A percentile compares a stretch with the other conserved stretches of the same genome.
Conservation (phyloP, 2,888 invertebrate species). For the Diogma glabrata region DNA sequence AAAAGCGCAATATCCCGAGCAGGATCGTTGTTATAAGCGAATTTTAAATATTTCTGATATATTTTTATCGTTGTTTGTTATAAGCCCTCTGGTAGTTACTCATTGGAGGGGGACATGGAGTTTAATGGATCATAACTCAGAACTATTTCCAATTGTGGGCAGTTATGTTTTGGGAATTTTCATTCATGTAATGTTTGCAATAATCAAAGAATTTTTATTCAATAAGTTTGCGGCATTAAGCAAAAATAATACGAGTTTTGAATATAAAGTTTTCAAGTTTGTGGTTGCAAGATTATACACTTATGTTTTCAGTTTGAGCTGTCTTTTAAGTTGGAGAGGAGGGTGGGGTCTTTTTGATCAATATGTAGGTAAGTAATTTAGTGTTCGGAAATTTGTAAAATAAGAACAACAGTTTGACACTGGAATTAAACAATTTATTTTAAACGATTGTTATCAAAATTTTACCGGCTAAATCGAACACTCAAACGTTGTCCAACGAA, state of each 20-base stretch:
- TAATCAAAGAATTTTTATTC: constrained; percentile 38
- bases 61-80: constrained; percentile 19
- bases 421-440: too few species aligned
- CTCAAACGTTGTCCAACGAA: too few species aligned
- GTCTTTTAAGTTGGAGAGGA: constrained; percentile 39
- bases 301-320: constrained; percentile 39
- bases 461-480: too few species aligned
- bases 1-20: too few species aligned
- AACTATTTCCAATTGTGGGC: constrained; percentile 38
- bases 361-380: constrained; percentile 16
- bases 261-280: constrained; percentile 11
- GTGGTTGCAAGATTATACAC: constrained; percentile 29
- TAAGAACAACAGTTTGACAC: too few species aligned
- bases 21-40: constrained; percentile 19
- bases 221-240: constrained; percentile 22
- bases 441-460: too few species aligned
- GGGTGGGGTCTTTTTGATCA: constrained; percentile 18
- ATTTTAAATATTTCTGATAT: constrained; percentile 18
- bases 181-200: constrained; percentile 44
- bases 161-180: constrained; percentile 40
- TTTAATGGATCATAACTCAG: constrained; percentile 37
- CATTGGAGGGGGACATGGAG: constrained; percentile 46
- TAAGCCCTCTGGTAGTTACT: constrained; percentile 38
- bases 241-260: constrained; percentile 12
- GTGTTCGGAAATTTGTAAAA: too few species aligned